phyloP scores from a whole-genome alignment of 2,888 invertebrate species.

The Nematopogon swammerdamellus region DNA sequence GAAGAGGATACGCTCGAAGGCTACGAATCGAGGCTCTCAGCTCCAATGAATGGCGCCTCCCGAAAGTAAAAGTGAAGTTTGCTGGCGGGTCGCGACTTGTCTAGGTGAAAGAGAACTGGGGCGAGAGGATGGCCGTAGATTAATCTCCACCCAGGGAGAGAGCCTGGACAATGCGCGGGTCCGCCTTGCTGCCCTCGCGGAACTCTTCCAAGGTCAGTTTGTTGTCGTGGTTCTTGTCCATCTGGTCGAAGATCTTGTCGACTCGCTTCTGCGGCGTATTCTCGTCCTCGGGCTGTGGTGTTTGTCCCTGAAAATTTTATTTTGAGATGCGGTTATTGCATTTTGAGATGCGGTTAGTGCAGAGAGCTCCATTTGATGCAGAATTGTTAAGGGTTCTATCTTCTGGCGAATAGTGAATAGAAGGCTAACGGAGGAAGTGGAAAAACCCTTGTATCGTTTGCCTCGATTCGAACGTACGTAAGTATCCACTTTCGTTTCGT shows the following conservation, averaged over 20 bases:
- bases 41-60: too few species aligned
- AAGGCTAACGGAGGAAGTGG: too few species aligned
- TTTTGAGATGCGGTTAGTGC: too few species aligned
- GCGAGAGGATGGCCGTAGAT: conserved; percentile 49
- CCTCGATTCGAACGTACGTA: too few species aligned
- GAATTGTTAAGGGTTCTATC: too few species aligned
- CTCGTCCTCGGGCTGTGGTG: conserved; percentile 84
- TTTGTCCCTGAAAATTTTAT: conserved; percentile 87
- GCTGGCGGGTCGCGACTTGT: background rate
- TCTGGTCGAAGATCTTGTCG: conserved; percentile 97
- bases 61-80: too few species aligned
- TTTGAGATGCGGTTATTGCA: too few species aligned
- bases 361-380: too few species aligned
- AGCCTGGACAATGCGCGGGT: conserved; percentile 97
- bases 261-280: conserved; percentile 94
- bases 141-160: conserved; percentile 80
- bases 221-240: conserved; percentile 99
- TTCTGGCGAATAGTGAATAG: too few species aligned
- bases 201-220: conserved; percentile 93
- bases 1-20: too few species aligned
- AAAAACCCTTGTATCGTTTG: too few species aligned
- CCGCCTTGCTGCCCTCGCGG: conserved; percentile 96
- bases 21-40: background rate
- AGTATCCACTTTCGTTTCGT: too few species aligned
- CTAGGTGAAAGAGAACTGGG: conserved; percentile 46